A percentile compares a stretch with the other conserved stretches of the same genome.
Evolutionary conservation across 2,888 invertebrate species (phyloP).

Genomic region (Clusia tigrina): DNA sequence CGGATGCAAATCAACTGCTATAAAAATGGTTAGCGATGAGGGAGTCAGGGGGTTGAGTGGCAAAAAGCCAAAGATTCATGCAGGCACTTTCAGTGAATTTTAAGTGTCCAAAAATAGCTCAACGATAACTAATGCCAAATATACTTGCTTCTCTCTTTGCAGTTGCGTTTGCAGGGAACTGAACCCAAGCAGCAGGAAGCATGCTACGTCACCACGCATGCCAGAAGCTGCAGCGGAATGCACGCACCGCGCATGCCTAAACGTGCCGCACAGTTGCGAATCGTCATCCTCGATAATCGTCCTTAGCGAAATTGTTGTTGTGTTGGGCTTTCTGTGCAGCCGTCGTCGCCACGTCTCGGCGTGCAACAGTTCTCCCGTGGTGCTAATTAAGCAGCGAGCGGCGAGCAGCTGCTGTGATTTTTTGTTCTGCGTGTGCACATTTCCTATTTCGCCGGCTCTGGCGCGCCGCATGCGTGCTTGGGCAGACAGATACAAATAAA

Average conservation of each 20-base stretch:
- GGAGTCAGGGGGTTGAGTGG: no score
- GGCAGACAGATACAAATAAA: neutral
- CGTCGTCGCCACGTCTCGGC: slow-evolving; percentile 15
- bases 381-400: slow-evolving; percentile 4
- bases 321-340: neutral
- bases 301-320: neutral
- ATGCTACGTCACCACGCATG: neutral
- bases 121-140: neutral
- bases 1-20: no score
- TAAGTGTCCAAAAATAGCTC: no score
- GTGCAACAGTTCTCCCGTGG: neutral
- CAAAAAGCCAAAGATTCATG: no score
- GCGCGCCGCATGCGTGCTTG: neutral
- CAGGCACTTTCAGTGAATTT: no score
- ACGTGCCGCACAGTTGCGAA: neutral
- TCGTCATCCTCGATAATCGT: neutral
- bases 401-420: neutral
- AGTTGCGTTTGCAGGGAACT: neutral
- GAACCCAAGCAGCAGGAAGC: neutral
- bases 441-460: neutral
- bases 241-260: neutral
- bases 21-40: no score
- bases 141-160: neutral
- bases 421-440: neutral
- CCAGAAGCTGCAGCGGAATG: neutral